Evolutionary conservation across 1,140 invertebrate species (phyloP), one percentile per base, ranked within the genome.

Genomic region (Papilio aristodemus): DNA sequence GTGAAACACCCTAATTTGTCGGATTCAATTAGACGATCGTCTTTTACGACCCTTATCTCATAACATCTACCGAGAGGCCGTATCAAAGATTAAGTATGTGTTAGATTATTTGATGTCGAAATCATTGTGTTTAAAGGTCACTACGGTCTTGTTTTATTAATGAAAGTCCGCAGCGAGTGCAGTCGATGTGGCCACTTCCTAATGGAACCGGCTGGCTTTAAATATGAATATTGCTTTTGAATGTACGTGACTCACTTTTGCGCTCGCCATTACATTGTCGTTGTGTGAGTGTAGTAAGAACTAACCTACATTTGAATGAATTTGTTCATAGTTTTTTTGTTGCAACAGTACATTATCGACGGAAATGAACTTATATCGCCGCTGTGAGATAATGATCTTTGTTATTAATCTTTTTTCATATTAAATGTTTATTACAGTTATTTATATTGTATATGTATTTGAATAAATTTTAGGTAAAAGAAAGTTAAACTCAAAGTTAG

Each of bases 1-100:
- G 62, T 64, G 39, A 64, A 64, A 64, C 62, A 64, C 63, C 41
- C 39, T 46, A 66, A 66, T 66, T 66, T 66, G 63, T 66, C 43
- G 19, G 22, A 27, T 25, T 64, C 22, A 64, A 64, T 64, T 46
- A 64, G 62, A 64, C 38, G 19, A 64, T 36, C 39, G 39, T 43
- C 37, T 64, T 64, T 64, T 64, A 64, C 62, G 39, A 46, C 41
- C 25, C 41, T 66, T 46, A 66, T 66, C 63, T 46, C 22, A 54
- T 32, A 27, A 66, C 63, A 66, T 66, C 63, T 66, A 62, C 25
- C 3, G n/a, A 36, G 27, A 66, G 27, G 27, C 22, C 50, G 41
- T 32, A 66, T 46, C 39, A 11, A n/a, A 64, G 38, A 62, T 62
- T 37, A 62, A 62, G 59, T 62, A 62, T 2, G 14, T 62, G 59